Evolutionary conservation across 2,888 invertebrate genomes (phyloP), one percentile per base, ranked within the genome.

Genomic region (Cephus pulcher): DNA sequence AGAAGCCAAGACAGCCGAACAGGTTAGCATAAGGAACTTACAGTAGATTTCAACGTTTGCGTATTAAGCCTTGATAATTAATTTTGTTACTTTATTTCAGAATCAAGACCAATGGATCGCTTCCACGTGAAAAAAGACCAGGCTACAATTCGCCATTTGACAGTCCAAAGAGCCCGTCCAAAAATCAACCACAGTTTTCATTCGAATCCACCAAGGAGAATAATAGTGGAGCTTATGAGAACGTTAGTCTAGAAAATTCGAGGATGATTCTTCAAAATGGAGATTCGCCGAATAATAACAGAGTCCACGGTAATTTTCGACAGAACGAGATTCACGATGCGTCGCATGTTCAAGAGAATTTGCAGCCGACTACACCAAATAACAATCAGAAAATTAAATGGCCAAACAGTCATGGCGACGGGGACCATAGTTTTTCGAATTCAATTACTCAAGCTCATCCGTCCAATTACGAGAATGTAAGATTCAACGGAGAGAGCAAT

Each of bases 91-190:
- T 86, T 1, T 76, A 77, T 91, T 90, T 12, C 92, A 95, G 96
- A 85, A 98, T 98, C 79, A 98, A 97, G 89, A 98, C 98, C 0
- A 98, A 98, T 88, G 98, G 98, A 0, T 97, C 97, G 0, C 91
- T 98, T 73, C 97, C 98, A 0, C 92, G 96, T 33, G 96, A 96
- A 84, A 93, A 93, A 85, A 91, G 93, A 80, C 88, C 89, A 32
- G 92, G 91, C 76, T 90, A 92, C 84, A 88, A 88, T 80, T 92
- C 92, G 3, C 91, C 92, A 0, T 90, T 91, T 76, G 88, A 89
- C 74, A 90, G 90, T 79, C 89, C 90, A 30, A 90, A 89, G 78
- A 89, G 87, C 84, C 89, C 89, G 77, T 88, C 86, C 69, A 89
- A 84, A 80, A 88, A 82, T 80, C 91, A 84, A 82, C 88, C 84